Evolutionary conservation across 2,797 vertebrate genomes (phyloP), one percentile per base, ranked within the genome.

Genomic region (Myotis pilosus): DNA sequence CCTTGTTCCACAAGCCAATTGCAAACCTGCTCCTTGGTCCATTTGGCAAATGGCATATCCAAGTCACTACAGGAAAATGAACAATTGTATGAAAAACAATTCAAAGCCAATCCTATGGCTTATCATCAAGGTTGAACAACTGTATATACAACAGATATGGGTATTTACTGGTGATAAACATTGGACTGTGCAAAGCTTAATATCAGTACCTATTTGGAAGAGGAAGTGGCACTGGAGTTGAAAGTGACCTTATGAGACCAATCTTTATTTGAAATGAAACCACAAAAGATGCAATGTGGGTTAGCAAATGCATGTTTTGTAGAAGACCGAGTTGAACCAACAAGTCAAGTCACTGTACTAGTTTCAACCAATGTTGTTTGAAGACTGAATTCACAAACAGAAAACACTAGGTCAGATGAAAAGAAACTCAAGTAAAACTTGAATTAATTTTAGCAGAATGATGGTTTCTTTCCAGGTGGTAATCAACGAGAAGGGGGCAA

Each of bases 1-100:
- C 99, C 99, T 97, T 99, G 99, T 17, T 99, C 99, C 95, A 99
- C 98, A 38, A 99, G 99, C 99, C 99, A 99, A 84, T 97, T 98
- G 96, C 99, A 99, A 92, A 99, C 99, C 97, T 99, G 99, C 60
- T 99, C 99, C 96, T 99, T 99, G 0, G 99, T 99, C 99, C 99
- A 99, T 83, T 99, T 99, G 55, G 99, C 99, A 53, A 99, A 99
- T 0, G 99, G 99, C 96, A 98, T 99, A 87, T 99, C 99, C 98
- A 99, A 97, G 22, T 99, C 99, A 97, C 99, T 99, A 87, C 0
- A 84, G 83, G 28, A 33, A 92, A 87, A 91, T 1, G 36, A 93
- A 81, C 6, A 62, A 76, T 5, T 19, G 13, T 15, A 68, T 84
- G 69, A 94, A 53, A 57, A 62, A 60, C 64, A 69, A 66, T 30